Evolutionary conservation across 2,113 vertebrate genomes (phyloP).

Genomic region (Pomatostomus ruficeps): DNA sequence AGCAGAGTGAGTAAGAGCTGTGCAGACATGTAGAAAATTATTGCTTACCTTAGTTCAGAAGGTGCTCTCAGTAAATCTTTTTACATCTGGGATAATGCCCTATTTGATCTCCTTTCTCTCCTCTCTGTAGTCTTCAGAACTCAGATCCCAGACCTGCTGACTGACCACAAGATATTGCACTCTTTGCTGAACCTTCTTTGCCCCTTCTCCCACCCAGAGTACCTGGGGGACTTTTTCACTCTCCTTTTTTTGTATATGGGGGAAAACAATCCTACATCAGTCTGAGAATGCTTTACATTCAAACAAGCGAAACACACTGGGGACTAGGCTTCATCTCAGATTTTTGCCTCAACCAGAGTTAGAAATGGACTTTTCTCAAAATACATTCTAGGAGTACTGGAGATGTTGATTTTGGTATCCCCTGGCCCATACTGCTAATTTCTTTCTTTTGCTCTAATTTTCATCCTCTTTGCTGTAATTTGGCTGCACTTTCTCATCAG

Average conservation of each 20-base stretch:
- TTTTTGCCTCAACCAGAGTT: neutral
- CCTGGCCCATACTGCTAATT: neutral
- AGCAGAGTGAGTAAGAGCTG: neutral
- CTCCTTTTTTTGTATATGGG: neutral
- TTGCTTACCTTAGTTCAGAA: neutral
- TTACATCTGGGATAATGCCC: neutral
- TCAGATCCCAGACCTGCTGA: neutral
- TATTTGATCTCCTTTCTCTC: neutral
- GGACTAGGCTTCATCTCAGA: neutral
- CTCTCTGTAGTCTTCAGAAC: neutral
- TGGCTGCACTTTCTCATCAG: neutral
- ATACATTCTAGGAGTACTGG: neutral
- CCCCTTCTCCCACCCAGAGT: neutral
- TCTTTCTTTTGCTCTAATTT: neutral
- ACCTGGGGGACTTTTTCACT: neutral
- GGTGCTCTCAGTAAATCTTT: neutral
- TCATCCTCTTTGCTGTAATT: neutral
- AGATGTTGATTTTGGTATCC: neutral
- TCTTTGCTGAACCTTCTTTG: neutral
- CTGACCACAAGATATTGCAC: accelerated
- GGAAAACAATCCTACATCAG: neutral
- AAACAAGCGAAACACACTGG: neutral
- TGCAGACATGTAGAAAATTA: neutral
- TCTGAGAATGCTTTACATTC: neutral
- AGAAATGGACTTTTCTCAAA: neutral